Evolutionary conservation across 2,797 vertebrate genomes (phyloP).

Genomic region (Cuniculus paca): DNA sequence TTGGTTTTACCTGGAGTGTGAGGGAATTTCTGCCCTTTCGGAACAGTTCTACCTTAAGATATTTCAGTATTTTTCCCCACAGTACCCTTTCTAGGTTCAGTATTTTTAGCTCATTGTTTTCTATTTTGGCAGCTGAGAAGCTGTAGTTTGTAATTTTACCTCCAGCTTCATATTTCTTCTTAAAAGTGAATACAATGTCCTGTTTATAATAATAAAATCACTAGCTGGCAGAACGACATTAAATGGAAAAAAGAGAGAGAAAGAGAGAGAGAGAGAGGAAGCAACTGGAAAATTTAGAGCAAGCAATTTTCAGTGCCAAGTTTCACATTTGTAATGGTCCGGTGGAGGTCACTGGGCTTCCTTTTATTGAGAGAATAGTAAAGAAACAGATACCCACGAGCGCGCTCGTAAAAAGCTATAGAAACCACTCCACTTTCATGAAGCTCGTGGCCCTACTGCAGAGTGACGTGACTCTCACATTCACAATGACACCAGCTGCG

Average conservation of each 20-base stretch:
- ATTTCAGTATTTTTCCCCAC: conserved; percentile 84
- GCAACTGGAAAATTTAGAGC: conserved; percentile 92
- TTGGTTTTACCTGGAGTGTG: conserved; percentile 81
- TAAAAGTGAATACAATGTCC: conserved; percentile 92
- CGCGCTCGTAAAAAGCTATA: conserved; percentile 83
- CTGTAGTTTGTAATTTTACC: conserved; percentile 91
- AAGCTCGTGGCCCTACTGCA: conserved; percentile 79
- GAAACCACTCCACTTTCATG: conserved; percentile 81
- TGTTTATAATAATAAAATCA: conserved; percentile 93
- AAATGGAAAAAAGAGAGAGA: conserved; percentile 85
- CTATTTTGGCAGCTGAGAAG: conserved; percentile 91
- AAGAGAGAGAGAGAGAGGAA: conserved; percentile 81
- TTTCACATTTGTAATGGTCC: conserved; percentile 91
- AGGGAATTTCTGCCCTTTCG: conserved; percentile 77
- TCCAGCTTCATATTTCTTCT: conserved; percentile 91
- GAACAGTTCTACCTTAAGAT: conserved; percentile 81
- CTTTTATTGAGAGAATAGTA: conserved; percentile 87
- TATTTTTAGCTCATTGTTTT: conserved; percentile 93
- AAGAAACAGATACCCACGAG: conserved; percentile 86
- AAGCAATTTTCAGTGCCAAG: conserved; percentile 91
- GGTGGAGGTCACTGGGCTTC: conserved; percentile 88
- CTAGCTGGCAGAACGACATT: conserved; percentile 90
- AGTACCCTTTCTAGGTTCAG: conserved; percentile 87
- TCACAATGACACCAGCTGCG: conserved; percentile 83
- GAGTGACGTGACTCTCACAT: conserved; percentile 84